Base-by-base conservation (phyloP, 2,113 vertebrate genomes). In the Alectura lathami region DNA sequence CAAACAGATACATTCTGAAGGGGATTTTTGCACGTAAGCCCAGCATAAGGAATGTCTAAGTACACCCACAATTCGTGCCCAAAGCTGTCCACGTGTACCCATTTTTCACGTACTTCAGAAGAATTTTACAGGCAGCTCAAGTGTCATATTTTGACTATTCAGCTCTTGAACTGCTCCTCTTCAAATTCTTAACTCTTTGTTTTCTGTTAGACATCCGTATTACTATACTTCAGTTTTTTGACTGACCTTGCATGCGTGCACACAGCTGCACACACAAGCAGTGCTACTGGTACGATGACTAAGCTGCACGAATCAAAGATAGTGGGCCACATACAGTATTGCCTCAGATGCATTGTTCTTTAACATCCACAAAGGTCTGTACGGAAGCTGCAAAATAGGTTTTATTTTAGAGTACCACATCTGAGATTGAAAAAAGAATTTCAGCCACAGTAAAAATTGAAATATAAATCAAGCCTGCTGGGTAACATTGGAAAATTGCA, bases 211-310 rank as follows among this genome's bases (percentile, higher is more conserved):
- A 81, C 17, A 59, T 27, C 11, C 22, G 45, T 29, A 40, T 16
- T 34, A 50, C 27, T 48, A 60, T 17, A 68, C 29, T 57, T 63
- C 13, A 54, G 8, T 9, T 63, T 72, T 82, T 50, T 50, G 21
- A 57, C 38, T 16, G 29, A 57, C 20, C 3, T 60, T 5, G 1
- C 8, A n/a, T 3, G 4, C 24, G 42, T 0, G 0, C 4, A 9
- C 40, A 60, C 20, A 69, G 30, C 23, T 54, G 60, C 18, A 17
- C 1, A 6, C 4, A 27, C 76, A 94, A 83, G 51, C 17, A 70
- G 74, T 13, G 40, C 8, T 38, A 60, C 1, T 36, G 34, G 24
- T 29, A 63, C 38, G 32, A 34, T 2, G 3, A 57, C 36, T 15
- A 80, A 38, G 15, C 20, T 43, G 56, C 9, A 59, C 20, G 63